These are phyloP conservation scores for Choristoneura fumiferana DNA, from an alignment of 1,140 invertebrate species.

Conservation along the genomic window DNA sequence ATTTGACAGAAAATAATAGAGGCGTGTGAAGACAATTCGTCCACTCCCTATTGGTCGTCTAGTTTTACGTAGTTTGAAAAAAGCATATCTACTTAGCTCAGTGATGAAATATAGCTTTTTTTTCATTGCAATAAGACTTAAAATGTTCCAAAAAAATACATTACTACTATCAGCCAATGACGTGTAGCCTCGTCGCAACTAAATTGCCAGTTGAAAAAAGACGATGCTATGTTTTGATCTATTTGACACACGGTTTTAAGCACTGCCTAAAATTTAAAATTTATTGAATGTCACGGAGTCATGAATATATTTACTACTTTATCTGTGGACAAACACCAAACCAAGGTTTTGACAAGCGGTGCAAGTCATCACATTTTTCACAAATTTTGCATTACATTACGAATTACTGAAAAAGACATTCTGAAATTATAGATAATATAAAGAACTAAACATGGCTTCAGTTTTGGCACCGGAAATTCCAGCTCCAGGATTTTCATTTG, in stretches of 20 bases:
- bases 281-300: no score
- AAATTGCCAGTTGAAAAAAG: background rate
- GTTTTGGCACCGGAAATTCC: conserved; percentile 84
- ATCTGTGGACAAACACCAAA: conserved; percentile 13
- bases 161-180: background rate
- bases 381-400: conserved; percentile 1
- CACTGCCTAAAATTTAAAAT: background rate
- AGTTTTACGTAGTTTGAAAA: background rate
- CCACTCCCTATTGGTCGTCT: conserved; percentile 49
- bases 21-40: conserved; percentile 60
- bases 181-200: conserved; percentile 1
- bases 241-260: background rate
- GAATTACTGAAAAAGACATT: background rate
- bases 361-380: conserved; percentile 16
- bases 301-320: background rate
- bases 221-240: no score
- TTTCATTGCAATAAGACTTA: background rate
- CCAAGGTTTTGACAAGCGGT: conserved; percentile 13
- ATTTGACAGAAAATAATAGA: conserved; percentile 21
- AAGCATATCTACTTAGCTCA: background rate
- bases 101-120: background rate
- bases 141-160: background rate
- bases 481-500: conserved; percentile 88
- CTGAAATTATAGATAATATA: background rate
- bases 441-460: conserved; percentile 78